phyloP scores from a whole-genome alignment of 1,140 invertebrate species.

The Pararge aegeria region DNA sequence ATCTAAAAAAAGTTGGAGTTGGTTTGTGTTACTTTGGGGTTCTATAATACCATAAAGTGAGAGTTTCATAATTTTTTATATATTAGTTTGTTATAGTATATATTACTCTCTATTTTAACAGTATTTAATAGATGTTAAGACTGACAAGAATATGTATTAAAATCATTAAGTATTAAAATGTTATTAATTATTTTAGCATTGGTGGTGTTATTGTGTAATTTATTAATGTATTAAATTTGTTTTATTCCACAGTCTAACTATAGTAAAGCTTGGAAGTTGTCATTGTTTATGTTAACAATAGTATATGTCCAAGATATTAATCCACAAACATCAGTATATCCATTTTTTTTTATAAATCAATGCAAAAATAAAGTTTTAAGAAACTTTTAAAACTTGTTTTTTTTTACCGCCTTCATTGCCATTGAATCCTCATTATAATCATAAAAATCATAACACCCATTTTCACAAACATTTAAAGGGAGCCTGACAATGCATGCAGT shows the following conservation, averaged over 20 bases:
- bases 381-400: constrained; percentile 39
- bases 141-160: constrained; percentile 72
- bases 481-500: too few species aligned
- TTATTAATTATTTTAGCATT: constrained; percentile 47
- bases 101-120: constrained; percentile 37
- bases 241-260: constrained; percentile 32
- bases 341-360: constrained; percentile 61
- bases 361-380: constrained; percentile 61
- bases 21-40: too few species aligned
- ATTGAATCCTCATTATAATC: too few species aligned
- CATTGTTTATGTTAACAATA: constrained; percentile 43
- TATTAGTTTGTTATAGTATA: constrained; percentile 15
- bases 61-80: too few species aligned
- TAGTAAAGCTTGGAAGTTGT: constrained; percentile 44
- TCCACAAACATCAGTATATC: constrained; percentile 66
- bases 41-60: too few species aligned
- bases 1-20: too few species aligned
- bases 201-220: constrained; percentile 37
- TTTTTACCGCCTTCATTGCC: too few species aligned
- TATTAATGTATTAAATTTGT: constrained; percentile 34
- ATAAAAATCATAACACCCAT: too few species aligned
- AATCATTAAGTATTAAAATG: constrained; percentile 64
- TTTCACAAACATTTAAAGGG: too few species aligned
- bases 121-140: constrained; percentile 75
- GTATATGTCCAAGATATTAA: constrained; percentile 55